phyloP scores from a whole-genome alignment of 2,888 invertebrate genomes.

The Lobophora halterata region DNA sequence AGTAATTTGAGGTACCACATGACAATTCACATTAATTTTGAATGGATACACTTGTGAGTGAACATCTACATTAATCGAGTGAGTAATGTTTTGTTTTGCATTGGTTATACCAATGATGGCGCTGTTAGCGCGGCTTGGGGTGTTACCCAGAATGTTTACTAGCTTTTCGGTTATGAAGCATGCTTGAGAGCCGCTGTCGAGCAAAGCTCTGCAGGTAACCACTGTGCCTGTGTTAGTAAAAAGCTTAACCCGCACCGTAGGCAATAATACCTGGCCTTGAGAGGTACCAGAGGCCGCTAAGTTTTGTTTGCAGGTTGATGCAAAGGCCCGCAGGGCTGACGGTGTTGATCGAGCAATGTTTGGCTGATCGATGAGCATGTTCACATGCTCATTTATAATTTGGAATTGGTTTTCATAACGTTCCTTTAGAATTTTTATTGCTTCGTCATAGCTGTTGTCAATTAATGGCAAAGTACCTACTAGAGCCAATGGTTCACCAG shows the following conservation, averaged over 20 bases:
- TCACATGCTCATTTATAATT: slow-evolving; percentile 1
- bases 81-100: not conserved
- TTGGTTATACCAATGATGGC: slow-evolving; percentile 1
- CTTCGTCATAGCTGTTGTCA: slow-evolving; percentile 1
- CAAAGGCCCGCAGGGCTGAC: not conserved
- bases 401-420: slow-evolving; percentile 1
- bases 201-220: not conserved
- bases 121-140: not conserved
- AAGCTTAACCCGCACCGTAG: not conserved
- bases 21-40: slow-evolving; percentile 1
- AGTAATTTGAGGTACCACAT: slow-evolving; percentile 7
- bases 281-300: slow-evolving; percentile 2
- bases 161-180: slow-evolving; percentile 1
- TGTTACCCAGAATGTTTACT: not conserved
- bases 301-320: slow-evolving; percentile 1
- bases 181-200: slow-evolving; percentile 4
- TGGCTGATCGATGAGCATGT: not conserved
- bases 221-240: not conserved
- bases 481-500: not conserved
- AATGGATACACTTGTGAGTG: not conserved
- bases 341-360: not conserved
- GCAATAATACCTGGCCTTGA: slow-evolving; percentile 1
- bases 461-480: not conserved
- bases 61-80: slow-evolving; percentile 1
- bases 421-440: not conserved